Evolutionary conservation across 2,888 invertebrate species (phyloP).

Genomic region (Yponomeuta plumbellus): DNA sequence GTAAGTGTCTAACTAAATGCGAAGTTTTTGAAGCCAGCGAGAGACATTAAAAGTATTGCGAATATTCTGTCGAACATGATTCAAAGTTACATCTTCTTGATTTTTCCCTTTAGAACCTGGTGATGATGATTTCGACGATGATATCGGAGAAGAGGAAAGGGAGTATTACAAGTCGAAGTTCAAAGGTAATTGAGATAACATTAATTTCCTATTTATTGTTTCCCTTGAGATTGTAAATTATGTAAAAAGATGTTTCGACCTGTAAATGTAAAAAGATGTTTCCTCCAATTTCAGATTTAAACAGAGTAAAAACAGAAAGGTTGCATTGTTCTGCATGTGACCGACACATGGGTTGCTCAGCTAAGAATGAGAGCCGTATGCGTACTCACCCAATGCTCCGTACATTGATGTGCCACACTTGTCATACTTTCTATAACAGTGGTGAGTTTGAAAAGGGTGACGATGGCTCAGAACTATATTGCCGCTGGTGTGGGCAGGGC

Average conservation of each 20-base stretch:
- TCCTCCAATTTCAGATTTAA: constrained; percentile 68
- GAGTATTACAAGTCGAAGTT: constrained; percentile 69
- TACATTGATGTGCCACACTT: constrained; percentile 82
- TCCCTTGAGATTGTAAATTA: background rate
- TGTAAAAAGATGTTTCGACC: background rate
- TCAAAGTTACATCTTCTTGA: no score
- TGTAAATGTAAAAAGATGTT: background rate
- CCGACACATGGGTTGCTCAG: constrained; percentile 83
- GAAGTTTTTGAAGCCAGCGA: no score
- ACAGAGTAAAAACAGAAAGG: constrained; percentile 73
- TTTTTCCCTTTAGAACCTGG: constrained; percentile 46
- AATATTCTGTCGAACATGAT: no score
- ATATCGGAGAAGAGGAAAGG: constrained; percentile 71
- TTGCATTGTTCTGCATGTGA: constrained; percentile 87
- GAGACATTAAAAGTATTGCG: no score
- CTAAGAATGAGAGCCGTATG: constrained; percentile 78
- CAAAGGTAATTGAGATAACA: constrained; percentile 49
- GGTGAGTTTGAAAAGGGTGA: constrained; percentile 90
- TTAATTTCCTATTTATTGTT: background rate
- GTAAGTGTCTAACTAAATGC: no score
- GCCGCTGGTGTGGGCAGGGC: constrained; percentile 90
- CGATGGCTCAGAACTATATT: constrained; percentile 88
- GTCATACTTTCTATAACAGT: constrained; percentile 86
- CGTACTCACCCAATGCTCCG: constrained; percentile 84
- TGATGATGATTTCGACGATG: constrained; percentile 71